These are phyloP conservation scores for Stramonita haemastoma DNA, from an alignment of 2,888 invertebrate species.

Conservation along the genomic window DNA sequence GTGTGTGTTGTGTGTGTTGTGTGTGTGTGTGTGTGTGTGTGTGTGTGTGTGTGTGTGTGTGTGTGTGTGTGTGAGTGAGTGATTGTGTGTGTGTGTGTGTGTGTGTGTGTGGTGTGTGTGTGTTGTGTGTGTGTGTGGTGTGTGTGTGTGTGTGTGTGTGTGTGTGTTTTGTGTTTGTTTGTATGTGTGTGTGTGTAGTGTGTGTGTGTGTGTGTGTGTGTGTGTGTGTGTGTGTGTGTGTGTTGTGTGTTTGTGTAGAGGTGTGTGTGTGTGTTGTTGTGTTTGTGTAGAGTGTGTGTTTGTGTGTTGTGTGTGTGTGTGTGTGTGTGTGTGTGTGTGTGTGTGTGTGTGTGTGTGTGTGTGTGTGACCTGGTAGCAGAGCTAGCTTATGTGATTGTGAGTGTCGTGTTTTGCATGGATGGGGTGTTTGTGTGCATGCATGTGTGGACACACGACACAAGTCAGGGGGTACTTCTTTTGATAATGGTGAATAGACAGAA, in stretches of 20 bases:
- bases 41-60: slow-evolving; percentile 10
- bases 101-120: not conserved
- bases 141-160: slow-evolving; percentile 2
- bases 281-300: not conserved
- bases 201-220: slow-evolving; percentile 1
- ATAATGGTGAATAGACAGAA: no score
- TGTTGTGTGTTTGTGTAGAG: not conserved
- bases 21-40: not conserved
- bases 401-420: no score
- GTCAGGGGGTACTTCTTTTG: no score
- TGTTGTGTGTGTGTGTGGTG: slow-evolving; percentile 8
- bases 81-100: slow-evolving; percentile 6
- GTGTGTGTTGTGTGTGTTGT: not conserved
- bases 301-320: not conserved
- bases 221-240: not conserved
- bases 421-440: not conserved
- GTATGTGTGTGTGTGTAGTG: not conserved
- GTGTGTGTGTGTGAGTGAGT: slow-evolving; percentile 11
- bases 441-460: not conserved
- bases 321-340: not conserved
- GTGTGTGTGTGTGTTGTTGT: not conserved
- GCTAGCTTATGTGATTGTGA: not conserved
- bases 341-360: not conserved
- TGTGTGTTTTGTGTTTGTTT: no score
- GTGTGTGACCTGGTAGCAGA: not conserved